Base-by-base conservation (phyloP, 2,888 invertebrate genomes). In the Meloe dianella region DNA sequence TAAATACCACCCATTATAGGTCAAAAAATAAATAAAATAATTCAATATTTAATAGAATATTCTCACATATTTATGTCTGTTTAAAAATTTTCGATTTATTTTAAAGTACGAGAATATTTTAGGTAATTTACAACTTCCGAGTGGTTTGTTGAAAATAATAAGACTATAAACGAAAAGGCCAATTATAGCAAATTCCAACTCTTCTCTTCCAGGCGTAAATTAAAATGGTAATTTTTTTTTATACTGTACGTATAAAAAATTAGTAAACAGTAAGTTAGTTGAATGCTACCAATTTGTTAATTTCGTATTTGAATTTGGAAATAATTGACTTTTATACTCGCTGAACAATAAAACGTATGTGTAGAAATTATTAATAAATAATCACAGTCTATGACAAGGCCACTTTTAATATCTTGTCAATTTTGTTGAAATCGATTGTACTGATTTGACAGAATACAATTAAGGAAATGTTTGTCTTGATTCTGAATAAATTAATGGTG, bases 181-280 rank as follows among this genome's bases (percentile, higher is more conserved):
- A 67, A 68, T 67, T 72, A 64, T 61, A 68, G 57, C 62, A 68
- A 38, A n/a, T 7, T 38, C 38, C 14, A 63, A 65, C 64, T 66
- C 59, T 68, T 64, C 68, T 57, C 54, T 63, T 66, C 30, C 56
- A 66, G 66, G 67, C 68, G 71, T 71, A 72, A 72, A 73, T 71
- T 71, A 73, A 72, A 72, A 72, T 71, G 71, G 69, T 61, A 57
- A 70, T 73, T 73, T 73, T 71, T 71, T 72, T 70, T 73, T 73
- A 73, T 71, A 71, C 62, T 63, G 63, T 56, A 3, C 24, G 57
- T 64, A 73, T 71, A 66, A 66, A 70, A 66, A 62, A 57, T 60
- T 51, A 64, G 51, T 61, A 59, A 51, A 57, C 59, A 60, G 27
- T 32, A 47, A 38, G 61, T 10, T 51, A 41, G 47, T 62, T 47